A percentile compares a stretch with the other conserved stretches of the same genome.
Conservation (phyloP, 2,113 vertebrate genomes). For the Natator depressus region DNA sequence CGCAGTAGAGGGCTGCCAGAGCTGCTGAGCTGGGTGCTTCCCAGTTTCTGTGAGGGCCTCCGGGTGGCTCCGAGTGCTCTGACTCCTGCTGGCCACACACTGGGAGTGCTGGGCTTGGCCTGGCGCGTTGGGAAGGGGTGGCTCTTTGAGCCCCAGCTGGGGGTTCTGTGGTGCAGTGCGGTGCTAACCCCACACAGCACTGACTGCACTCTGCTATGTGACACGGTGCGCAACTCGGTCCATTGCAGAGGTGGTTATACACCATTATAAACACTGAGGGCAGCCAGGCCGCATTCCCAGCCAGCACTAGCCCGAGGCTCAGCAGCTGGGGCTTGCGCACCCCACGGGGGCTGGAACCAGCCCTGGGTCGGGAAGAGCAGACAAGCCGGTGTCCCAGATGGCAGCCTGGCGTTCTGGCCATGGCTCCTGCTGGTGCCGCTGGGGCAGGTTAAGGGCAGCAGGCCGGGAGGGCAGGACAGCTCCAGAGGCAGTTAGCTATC, state of each 20-base stretch:
- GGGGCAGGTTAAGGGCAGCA: accelerated
- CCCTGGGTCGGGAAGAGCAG: background rate
- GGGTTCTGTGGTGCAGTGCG: too few species aligned
- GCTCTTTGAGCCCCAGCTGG: too few species aligned
- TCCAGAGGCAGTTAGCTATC: accelerated
- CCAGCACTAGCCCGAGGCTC: background rate
- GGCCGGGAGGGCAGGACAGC: accelerated
- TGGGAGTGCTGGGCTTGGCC: background rate
- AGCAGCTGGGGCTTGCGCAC: background rate
- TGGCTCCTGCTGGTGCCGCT: accelerated
- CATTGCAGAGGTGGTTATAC: too few species aligned
- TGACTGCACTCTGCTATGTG: background rate
- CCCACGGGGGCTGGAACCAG: too few species aligned
- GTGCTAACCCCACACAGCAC: background rate
- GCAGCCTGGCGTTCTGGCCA: background rate
- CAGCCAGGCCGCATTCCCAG: too few species aligned
- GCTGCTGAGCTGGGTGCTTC: too few species aligned
- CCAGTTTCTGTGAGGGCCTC: background rate
- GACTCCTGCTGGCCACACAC: background rate
- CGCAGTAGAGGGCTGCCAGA: too few species aligned
- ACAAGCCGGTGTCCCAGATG: background rate
- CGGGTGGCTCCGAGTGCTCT: background rate
- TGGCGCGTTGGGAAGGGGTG: background rate
- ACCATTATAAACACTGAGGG: background rate
- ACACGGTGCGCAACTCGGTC: background rate